Evolutionary conservation across 2,113 vertebrate species (phyloP).

Genomic region (Passer domesticus): DNA sequence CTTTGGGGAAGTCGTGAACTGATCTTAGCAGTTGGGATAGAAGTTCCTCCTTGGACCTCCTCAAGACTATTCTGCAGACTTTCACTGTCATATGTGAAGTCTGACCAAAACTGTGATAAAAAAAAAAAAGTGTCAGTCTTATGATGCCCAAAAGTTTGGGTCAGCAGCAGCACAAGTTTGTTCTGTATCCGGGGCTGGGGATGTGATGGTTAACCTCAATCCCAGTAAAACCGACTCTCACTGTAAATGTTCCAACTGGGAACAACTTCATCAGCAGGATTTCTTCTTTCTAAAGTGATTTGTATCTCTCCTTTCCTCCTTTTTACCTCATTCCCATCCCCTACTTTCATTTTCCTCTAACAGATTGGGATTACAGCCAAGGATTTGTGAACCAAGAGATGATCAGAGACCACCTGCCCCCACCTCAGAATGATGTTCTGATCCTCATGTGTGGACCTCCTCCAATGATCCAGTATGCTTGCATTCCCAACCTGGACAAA

Average conservation of each 20-base stretch:
- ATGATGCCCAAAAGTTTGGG: neutral
- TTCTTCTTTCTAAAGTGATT: neutral
- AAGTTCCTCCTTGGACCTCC: neutral
- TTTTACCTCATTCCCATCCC: neutral
- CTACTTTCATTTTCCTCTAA: neutral
- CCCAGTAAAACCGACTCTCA: neutral
- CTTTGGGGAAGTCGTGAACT: neutral
- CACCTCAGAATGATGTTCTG: conserved; percentile 81
- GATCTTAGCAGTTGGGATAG: neutral
- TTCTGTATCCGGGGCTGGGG: neutral
- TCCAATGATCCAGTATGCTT: conserved; percentile 97
- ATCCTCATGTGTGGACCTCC: conserved; percentile 96
- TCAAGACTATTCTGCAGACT: neutral
- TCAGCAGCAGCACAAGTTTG: neutral
- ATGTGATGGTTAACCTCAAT: neutral
- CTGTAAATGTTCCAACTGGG: neutral
- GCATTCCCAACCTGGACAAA: conserved; percentile 92
- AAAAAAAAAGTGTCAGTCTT: neutral
- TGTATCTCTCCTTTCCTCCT: neutral
- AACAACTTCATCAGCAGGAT: neutral
- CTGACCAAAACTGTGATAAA: neutral
- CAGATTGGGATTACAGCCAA: conserved; percentile 92
- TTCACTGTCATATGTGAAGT: neutral
- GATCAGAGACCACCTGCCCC: conserved; percentile 85
- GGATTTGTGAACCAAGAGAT: conserved; percentile 94